Percentiles rank a stretch among this genome's conserved stretches.
Evolutionary conservation across 1,140 invertebrate genomes (phyloP).

Genomic region (Sesamia nonagrioides): DNA sequence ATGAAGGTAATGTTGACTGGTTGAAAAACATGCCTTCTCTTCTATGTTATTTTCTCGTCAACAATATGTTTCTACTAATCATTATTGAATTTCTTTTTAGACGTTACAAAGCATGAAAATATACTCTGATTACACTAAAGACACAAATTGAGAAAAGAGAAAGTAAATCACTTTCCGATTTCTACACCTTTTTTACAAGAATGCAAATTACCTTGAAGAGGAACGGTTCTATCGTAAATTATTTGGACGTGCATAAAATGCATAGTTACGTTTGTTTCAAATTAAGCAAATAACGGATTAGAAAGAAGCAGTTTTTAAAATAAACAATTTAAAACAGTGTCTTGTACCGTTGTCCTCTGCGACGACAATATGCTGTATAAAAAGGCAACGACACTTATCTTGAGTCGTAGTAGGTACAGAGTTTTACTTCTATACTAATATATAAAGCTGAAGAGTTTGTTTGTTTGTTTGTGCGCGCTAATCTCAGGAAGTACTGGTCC

Average conservation of each 20-base stretch:
- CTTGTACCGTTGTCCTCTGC: background rate
- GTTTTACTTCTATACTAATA: no score
- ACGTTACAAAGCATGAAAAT: background rate
- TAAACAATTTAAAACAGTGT: background rate
- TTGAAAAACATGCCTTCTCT: conserved; percentile 21
- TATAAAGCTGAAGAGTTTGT: no score
- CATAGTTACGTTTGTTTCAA: conserved; percentile 6
- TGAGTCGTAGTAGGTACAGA: background rate
- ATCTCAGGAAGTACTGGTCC: no score
- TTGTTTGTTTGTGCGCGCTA: no score
- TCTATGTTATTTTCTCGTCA: conserved; percentile 4
- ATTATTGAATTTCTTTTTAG: background rate
- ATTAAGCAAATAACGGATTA: conserved; percentile 10
- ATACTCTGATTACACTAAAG: background rate
- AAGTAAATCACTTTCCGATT: conserved; percentile 34
- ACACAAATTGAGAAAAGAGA: conserved; percentile 17
- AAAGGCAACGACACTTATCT: background rate
- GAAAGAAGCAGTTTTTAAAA: background rate
- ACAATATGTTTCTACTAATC: background rate
- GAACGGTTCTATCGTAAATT: conserved; percentile 18
- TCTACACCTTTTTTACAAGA: conserved; percentile 36
- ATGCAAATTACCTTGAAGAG: conserved; percentile 21
- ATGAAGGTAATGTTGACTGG: conserved; percentile 31
- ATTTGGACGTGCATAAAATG: conserved; percentile 31
- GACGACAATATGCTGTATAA: background rate